Conservation (phyloP, 37 sponge, comb jelly and placozoan species). For the Eunapius fragilis region DNA sequence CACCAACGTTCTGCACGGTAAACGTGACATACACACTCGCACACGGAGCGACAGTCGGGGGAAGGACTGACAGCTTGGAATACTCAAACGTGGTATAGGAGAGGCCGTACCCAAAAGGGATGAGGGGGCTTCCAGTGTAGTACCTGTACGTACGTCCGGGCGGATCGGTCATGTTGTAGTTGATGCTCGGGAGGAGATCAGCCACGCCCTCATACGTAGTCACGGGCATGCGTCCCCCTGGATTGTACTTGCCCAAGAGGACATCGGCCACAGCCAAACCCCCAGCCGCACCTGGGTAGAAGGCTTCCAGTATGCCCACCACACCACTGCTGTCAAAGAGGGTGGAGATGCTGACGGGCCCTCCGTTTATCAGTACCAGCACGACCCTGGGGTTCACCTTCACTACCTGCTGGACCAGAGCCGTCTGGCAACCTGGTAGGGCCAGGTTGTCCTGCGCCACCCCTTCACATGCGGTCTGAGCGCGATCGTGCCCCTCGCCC, state of each 20-base stretch:
- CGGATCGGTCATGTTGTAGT: conserved; percentile 47
- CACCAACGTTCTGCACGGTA: conserved; percentile 43
- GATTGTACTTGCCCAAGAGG: conserved; percentile 59
- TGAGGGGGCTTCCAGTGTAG: conserved; percentile 18
- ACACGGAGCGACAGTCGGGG: conserved; percentile 29
- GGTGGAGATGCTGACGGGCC: conserved; percentile 46
- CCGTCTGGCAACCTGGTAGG: conserved; percentile 58
- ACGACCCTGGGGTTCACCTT: conserved; percentile 19
- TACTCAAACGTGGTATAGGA: conserved; percentile 54
- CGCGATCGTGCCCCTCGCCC: conserved; percentile 63
- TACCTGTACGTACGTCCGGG: conserved; percentile 66
- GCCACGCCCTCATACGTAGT: conserved; percentile 1
- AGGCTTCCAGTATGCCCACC: conserved; percentile 61
- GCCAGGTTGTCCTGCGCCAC: conserved; percentile 17
- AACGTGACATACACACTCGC: conserved; percentile 26
- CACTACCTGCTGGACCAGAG: conserved; percentile 33
- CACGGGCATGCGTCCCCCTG: conserved; percentile 63
- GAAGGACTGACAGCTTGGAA: conserved; percentile 9
- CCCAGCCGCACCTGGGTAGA: conserved; percentile 73
- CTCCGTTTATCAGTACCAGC: conserved; percentile 70
- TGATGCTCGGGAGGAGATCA: conserved; percentile 22
- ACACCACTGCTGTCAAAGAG: conserved; percentile 24
- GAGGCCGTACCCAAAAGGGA: conserved; percentile 60
- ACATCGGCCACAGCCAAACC: conserved; percentile 70
- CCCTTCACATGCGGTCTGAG: conserved; percentile 10